Conservation (phyloP, 1,140 invertebrate species). For the Drosophila arawakana region DNA sequence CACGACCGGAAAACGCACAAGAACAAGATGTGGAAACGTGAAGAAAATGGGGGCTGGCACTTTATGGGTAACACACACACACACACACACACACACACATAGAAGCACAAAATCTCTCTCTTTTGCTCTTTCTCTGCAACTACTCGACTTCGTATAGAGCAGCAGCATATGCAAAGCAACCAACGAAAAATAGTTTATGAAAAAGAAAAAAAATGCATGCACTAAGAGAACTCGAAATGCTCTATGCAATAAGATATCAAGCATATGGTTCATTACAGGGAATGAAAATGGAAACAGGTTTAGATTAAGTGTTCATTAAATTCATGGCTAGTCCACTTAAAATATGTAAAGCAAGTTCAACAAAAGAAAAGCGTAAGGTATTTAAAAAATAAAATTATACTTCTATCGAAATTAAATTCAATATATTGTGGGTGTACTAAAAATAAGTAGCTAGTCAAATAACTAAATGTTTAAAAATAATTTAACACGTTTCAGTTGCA, state of each 20-base stretch:
- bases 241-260: constrained; percentile 6
- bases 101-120: constrained; percentile 20
- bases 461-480: no score
- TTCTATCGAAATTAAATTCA: no score
- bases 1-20: constrained; percentile 51
- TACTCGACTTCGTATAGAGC: constrained; percentile 13
- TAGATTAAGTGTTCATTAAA: no score
- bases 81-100: constrained; percentile 16
- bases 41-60: constrained; percentile 47
- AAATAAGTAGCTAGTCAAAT: no score
- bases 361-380: no score
- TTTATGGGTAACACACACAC: constrained; percentile 59
- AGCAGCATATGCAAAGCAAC: constrained; percentile 51
- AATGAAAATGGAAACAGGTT: no score
- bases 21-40: constrained; percentile 41
- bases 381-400: no score
- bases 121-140: not conserved
- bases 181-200: constrained; percentile 69
- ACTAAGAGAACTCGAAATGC: constrained; percentile 17
- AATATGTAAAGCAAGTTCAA: no score
- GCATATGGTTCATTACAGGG: not conserved
- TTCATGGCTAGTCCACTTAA: no score
- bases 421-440: no score
- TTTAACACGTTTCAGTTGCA: not conserved
- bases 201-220: constrained; percentile 24